phyloP scores from a whole-genome alignment of 2,797 vertebrate species.

The Lagocephalus sceleratus region DNA sequence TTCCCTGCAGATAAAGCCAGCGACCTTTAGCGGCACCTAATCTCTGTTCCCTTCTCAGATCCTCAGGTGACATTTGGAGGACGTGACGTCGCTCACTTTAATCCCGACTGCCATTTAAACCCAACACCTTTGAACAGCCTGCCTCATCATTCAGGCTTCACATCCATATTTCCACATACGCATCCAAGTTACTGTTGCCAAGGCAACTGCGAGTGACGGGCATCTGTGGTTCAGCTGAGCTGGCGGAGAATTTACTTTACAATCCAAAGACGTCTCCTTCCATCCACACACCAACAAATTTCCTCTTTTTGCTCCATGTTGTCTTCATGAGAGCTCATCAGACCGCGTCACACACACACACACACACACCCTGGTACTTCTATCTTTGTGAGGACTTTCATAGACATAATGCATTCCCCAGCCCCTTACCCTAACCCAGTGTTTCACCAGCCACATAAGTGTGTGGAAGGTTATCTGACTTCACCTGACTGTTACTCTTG shows the following conservation, averaged over 20 bases:
- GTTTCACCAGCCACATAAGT: too few relatives aligned
- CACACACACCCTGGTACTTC: too few relatives aligned
- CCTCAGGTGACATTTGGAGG: conserved; percentile 74
- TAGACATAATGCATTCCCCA: too few relatives aligned
- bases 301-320: conserved; percentile 17
- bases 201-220: conserved; percentile 50
- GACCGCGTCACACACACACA: neutral
- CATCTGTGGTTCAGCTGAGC: conserved; percentile 41
- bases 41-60: conserved; percentile 59
- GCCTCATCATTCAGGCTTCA: conserved; percentile 33
- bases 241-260: conserved; percentile 14
- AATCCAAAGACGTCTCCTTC: conserved; percentile 2
- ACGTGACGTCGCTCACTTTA: conserved; percentile 59
- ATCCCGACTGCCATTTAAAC: conserved; percentile 73
- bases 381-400: too few relatives aligned
- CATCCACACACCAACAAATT: conserved; percentile 32
- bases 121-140: conserved; percentile 53
- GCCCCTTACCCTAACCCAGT: too few relatives aligned
- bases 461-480: too few relatives aligned
- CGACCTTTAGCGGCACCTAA: conserved; percentile 63
- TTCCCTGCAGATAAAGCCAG: conserved; percentile 63
- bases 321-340: too few relatives aligned
- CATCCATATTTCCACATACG: conserved; percentile 20
- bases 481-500: too few relatives aligned
- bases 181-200: conserved; percentile 40